phyloP scores from a whole-genome alignment of 2,797 vertebrate genomes.

The Sternarchorhynchus goeldii region DNA sequence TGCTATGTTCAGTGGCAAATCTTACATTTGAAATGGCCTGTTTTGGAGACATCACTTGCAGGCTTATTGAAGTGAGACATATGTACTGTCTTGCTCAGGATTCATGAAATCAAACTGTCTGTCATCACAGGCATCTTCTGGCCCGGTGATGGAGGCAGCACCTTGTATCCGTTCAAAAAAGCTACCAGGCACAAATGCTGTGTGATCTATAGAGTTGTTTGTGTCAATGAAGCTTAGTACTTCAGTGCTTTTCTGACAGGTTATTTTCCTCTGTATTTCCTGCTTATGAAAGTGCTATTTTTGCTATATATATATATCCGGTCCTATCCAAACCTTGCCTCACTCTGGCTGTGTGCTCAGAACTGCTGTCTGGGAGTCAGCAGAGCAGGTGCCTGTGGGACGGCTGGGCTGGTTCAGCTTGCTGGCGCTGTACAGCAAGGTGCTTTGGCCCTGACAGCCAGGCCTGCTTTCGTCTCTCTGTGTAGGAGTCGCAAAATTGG shows the following conservation, averaged over 20 bases:
- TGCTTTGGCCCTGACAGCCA: neutral
- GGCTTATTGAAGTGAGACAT: neutral
- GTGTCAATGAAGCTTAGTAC: neutral
- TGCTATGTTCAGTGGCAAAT: neutral
- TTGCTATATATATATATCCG: neutral
- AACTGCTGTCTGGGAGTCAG: neutral
- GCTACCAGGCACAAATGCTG: neutral
- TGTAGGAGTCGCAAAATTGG: neutral
- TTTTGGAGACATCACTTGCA: neutral
- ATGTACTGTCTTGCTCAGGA: too few species aligned
- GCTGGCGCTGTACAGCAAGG: neutral
- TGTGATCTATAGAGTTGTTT: slow-evolving; percentile 1
- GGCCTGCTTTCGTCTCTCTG: slow-evolving; percentile 11
- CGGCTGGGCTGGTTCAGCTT: neutral
- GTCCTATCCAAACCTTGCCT: neutral
- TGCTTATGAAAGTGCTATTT: neutral
- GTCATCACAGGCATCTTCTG: neutral
- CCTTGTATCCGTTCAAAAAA: neutral
- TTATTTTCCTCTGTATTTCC: neutral
- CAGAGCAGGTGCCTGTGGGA: neutral
- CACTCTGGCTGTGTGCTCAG: neutral
- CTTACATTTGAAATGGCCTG: neutral
- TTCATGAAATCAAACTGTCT: neutral
- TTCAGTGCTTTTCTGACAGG: neutral
- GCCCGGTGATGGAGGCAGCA: neutral